A percentile compares a stretch with the other conserved stretches of the same genome.
Evolutionary conservation across 2,888 invertebrate genomes (phyloP).

Genomic region (Apamea crenata): DNA sequence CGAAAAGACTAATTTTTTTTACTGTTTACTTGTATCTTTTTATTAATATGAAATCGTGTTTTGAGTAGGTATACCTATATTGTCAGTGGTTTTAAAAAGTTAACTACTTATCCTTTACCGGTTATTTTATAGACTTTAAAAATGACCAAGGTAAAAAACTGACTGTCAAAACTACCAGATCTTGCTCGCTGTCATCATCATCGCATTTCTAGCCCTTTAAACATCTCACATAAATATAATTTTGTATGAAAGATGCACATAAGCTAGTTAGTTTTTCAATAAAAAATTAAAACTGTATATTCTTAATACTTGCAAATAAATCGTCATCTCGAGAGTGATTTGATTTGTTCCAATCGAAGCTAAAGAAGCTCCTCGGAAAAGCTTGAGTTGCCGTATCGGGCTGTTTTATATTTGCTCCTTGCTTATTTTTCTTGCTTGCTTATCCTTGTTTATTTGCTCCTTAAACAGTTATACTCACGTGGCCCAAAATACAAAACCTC

Average conservation of each 20-base stretch:
- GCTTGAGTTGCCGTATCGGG: not conserved
- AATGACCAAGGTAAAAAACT: not conserved
- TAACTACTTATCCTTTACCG: not conserved
- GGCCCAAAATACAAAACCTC: not conserved
- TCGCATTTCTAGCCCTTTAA: not conserved
- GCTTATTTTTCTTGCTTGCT: no score
- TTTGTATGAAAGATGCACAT: not conserved
- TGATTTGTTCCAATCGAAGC: not conserved
- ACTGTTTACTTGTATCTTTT: not conserved
- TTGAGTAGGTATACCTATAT: conserved; percentile 11
- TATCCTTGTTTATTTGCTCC: no score
- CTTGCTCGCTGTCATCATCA: not conserved
- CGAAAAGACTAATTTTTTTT: no score
- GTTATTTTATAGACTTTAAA: not conserved
- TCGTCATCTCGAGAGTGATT: not conserved
- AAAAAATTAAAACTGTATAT: not conserved
- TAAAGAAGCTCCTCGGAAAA: not conserved
- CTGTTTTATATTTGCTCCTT: not conserved
- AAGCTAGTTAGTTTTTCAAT: not conserved
- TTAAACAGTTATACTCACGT: not conserved
- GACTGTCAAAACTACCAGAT: not conserved
- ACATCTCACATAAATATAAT: not conserved
- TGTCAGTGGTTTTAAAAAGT: not conserved
- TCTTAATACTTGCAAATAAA: not conserved
- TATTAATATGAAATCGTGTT: conserved; percentile 22